These are phyloP conservation scores for Chauna torquata DNA, from an alignment of 2,113 vertebrate genomes.

Conservation along the genomic window DNA sequence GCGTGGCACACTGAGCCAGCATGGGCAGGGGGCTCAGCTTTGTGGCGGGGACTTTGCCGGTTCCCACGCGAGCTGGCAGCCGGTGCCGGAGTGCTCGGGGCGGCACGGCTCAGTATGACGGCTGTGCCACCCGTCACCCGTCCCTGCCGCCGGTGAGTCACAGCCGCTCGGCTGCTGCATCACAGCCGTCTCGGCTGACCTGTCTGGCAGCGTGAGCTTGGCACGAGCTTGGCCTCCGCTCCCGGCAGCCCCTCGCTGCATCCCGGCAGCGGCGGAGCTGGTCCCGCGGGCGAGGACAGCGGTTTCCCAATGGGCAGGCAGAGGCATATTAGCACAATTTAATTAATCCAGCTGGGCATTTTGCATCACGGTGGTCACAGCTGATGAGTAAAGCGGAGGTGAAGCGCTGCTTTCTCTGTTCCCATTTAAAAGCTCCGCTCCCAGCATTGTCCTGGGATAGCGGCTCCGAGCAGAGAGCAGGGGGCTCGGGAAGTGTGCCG, in stretches of 20 bases:
- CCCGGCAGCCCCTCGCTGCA: neutral
- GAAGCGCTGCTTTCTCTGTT: neutral
- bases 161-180: rapidly evolving
- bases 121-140: rapidly evolving
- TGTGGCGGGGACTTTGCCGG: neutral
- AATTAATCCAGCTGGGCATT: neutral
- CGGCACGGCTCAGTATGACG: neutral
- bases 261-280: rapidly evolving
- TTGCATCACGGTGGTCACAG: neutral
- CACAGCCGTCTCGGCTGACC: neutral
- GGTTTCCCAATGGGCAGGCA: neutral
- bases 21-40: neutral
- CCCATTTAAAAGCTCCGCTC: neutral
- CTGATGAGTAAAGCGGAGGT: neutral
- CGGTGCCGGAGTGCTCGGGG: neutral
- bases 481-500: rapidly evolving
- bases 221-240: neutral
- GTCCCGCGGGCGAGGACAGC: rapidly evolving
- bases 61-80: neutral
- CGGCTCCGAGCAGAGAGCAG: neutral
- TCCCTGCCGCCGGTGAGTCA: neutral
- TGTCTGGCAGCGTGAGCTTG: too few species aligned
- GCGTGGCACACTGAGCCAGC: rapidly evolving
- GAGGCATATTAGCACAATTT: neutral
- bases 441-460: neutral